A percentile compares a stretch with the other conserved stretches of the same genome.
Conservation (phyloP, 2,888 invertebrate genomes). For the Schizaphis graminum region DNA sequence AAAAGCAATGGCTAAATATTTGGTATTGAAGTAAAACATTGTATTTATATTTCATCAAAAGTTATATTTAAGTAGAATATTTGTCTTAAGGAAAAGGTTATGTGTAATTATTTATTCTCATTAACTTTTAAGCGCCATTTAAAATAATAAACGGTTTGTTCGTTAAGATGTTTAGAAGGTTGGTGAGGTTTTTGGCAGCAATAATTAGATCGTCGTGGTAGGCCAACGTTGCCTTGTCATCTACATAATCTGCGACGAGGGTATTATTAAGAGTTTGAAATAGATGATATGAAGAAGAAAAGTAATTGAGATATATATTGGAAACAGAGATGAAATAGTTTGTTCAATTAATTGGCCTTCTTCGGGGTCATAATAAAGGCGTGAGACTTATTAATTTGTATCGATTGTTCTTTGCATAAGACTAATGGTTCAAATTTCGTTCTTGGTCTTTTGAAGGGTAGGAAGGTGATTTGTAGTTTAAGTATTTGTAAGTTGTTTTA, state of each 20-base stretch:
- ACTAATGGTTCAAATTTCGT: no score
- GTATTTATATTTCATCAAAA: neutral
- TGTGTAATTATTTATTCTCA: neutral
- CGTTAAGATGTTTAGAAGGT: neutral
- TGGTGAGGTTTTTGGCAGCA: neutral
- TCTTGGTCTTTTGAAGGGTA: no score
- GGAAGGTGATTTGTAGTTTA: neutral
- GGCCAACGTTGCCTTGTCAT: no score
- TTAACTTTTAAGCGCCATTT: neutral
- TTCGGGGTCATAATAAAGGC: neutral
- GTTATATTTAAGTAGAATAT: neutral
- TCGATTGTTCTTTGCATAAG: no score
- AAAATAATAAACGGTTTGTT: neutral
- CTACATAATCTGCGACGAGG: no score
- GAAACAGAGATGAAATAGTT: no score
- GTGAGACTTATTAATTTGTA: neutral
- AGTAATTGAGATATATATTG: neutral
- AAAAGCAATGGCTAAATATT: neutral
- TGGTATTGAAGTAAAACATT: neutral
- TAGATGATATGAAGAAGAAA: neutral
- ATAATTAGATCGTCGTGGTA: neutral
- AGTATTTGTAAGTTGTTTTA: neutral
- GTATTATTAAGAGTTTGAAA: neutral
- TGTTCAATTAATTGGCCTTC: neutral
- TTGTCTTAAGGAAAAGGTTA: neutral